Percentiles rank a stretch among this genome's conserved stretches.
phyloP scores from a whole-genome alignment of 2,888 invertebrate species.

The Apamea crenata region DNA sequence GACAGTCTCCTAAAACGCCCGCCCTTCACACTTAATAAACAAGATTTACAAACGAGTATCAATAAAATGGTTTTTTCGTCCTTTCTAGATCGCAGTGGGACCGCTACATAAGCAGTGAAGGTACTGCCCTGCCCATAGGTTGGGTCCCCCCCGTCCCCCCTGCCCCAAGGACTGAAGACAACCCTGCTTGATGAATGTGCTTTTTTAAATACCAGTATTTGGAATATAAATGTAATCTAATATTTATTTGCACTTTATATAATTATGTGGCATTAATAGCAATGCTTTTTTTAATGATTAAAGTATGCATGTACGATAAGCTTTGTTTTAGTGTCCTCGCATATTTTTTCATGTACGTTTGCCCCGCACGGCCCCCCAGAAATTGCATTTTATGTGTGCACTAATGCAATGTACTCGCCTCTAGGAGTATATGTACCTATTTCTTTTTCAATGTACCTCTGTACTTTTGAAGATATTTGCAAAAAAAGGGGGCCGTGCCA shows the following conservation, averaged over 20 bases:
- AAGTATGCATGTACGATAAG: constrained; percentile 20
- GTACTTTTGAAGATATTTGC: too few relatives aligned
- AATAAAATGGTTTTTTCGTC: constrained; percentile 16
- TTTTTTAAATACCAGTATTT: constrained; percentile 38
- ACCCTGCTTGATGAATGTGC: constrained; percentile 15
- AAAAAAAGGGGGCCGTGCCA: too few relatives aligned
- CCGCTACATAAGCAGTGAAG: constrained; percentile 82
- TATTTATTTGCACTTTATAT: constrained; percentile 59
- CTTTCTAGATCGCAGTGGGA: constrained; percentile 90
- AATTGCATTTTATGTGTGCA: too few relatives aligned
- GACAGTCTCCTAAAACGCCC: too few relatives aligned
- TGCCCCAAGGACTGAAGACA: constrained; percentile 24
- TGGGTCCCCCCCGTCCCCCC: constrained; percentile 93
- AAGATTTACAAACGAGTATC: not conserved
- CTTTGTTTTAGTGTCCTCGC: not conserved
- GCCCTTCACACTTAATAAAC: too few relatives aligned
- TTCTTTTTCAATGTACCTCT: too few relatives aligned
- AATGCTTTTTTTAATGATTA: constrained; percentile 60
- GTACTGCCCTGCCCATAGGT: constrained; percentile 92
- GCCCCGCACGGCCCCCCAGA: too few relatives aligned
- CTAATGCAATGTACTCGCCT: too few relatives aligned
- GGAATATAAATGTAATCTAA: constrained; percentile 48
- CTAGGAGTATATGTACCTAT: too few relatives aligned
- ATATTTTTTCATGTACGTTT: not conserved
- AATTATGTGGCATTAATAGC: constrained; percentile 59